Evolutionary conservation across 2,888 invertebrate species (phyloP), one percentile per base, ranked within the genome.

Genomic region (Drosophila planitibia): DNA sequence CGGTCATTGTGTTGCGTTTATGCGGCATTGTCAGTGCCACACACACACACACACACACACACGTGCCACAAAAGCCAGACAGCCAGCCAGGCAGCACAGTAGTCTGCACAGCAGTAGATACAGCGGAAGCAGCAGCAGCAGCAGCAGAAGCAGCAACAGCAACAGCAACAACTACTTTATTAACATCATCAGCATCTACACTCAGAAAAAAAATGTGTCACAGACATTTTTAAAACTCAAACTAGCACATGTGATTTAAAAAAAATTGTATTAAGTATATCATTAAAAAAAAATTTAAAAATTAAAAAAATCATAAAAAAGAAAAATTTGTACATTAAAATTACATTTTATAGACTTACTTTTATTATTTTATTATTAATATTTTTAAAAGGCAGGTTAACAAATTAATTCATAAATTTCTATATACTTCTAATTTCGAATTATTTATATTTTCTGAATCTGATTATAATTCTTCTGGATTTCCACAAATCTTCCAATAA

Each of bases 1-100:
- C 73, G 74, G 69, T 69, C 76, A 81, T 85, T 82, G 85, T 84
- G 70, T 83, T 80, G 58, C 70, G 65, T 57, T 71, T 79, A 82
- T 69, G 69, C 72, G 53, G 64, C 83, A 82, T 82, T 79, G 80
- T 76, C 76, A 79, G 74, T 74, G 79, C 28, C 68, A 54, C 63
- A 55, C 52, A 54, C 62, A 53, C 51, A 22, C 22, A 22, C 22
- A 22, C 22, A 22, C 49, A 33, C 47, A 39, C 54, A 47, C 53
- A 49, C 70, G 39, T 54, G 61, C 63, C 72, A 55, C 62, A 71
- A 28, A 52, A 76, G 58, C 28, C 32, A 76, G 62, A 55, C 47
- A 62, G 30, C 16, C 44, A 44, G 60, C 25, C 47, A 57, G 55
- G 28, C 57, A 57, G 19, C 30, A 37, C 41, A 52, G 30, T 22